Evolutionary conservation across 2,797 vertebrate genomes (phyloP), one percentile per base, ranked within the genome.

Genomic region (Anas georgica): DNA sequence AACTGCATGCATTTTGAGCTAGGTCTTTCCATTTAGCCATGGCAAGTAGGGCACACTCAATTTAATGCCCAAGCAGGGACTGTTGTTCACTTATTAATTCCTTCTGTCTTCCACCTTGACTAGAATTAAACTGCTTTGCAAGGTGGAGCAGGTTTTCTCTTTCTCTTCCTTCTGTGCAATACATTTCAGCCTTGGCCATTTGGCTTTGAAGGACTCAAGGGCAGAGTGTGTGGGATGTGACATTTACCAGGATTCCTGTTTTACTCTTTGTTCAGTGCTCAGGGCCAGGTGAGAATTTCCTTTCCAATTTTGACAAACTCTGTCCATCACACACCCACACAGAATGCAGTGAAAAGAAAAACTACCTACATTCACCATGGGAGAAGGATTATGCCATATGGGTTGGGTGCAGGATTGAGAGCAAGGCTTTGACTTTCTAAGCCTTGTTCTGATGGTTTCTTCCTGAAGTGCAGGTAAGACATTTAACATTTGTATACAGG

Each of bases 191-290:
- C 70, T 94, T 84, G 88, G 89, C 82, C 83, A 63, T 79, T 79
- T 86, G 80, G 29, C 52, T 76, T 62, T 10, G 29, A 88, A 73
- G 29, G 35, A 55, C n/a, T 90, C 80, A 64, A 90, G 86, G 86
- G 67, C 83, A 94, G 77, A 86, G 67, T 64, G 83, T 48, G 83
- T 80, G 75, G 95, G 90, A 79, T 86, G 77, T 93, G 80, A 93
- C 91, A 74, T 94, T 94, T 94, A 76, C 31, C n/a, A 56, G 46
- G 66, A 73, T 73, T 83, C 50, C 74, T 86, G 79, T 88, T 86
- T 83, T 62, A 86, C 70, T 89, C 74, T 63, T 45, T 26, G 73
- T 91, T 60, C 67, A 73, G 0, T 37, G 39, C 63, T 43, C 86
- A 93, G 55, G 17, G 55, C 26, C 74, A 93, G 70, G 77, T 84